phyloP scores from a whole-genome alignment of 2,888 invertebrate genomes.

The Rhorus exstirpatorius region DNA sequence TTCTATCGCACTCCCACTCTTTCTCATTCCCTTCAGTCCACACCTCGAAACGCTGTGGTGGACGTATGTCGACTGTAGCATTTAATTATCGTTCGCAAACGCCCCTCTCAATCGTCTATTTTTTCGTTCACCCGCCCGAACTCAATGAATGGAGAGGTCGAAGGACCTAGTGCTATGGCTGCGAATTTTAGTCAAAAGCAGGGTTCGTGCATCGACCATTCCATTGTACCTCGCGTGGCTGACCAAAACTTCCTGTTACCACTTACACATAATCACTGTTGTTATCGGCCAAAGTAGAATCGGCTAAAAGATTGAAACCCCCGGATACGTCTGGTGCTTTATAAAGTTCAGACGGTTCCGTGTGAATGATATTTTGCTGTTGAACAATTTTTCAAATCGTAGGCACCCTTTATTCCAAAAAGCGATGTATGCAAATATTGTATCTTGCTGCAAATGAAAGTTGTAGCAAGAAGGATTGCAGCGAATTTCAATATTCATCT shows the following conservation, averaged over 20 bases:
- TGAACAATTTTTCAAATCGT: too few relatives aligned
- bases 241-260: constrained; percentile 46
- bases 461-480: too few relatives aligned
- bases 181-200: constrained; percentile 25
- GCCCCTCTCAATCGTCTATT: constrained; percentile 46
- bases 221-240: constrained; percentile 10
- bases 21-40: constrained; percentile 6
- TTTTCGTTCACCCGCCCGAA: constrained; percentile 15
- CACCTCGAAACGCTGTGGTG: constrained; percentile 8
- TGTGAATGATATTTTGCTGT: too few relatives aligned
- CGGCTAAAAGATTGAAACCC: background rate
- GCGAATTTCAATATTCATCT: too few relatives aligned
- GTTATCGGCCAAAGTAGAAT: constrained; percentile 1
- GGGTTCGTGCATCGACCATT: background rate
- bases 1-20: background rate
- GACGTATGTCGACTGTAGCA: constrained; percentile 58
- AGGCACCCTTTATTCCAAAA: too few relatives aligned
- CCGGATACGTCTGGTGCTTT: background rate
- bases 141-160: constrained; percentile 19
- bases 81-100: constrained; percentile 65
- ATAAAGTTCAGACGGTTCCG: too few relatives aligned
- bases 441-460: too few relatives aligned
- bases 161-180: constrained; percentile 22
- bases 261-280: constrained; percentile 31
- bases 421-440: too few relatives aligned